phyloP scores from a whole-genome alignment of 92 coral and sea anemone genomes.

The Bergia sp. region DNA sequence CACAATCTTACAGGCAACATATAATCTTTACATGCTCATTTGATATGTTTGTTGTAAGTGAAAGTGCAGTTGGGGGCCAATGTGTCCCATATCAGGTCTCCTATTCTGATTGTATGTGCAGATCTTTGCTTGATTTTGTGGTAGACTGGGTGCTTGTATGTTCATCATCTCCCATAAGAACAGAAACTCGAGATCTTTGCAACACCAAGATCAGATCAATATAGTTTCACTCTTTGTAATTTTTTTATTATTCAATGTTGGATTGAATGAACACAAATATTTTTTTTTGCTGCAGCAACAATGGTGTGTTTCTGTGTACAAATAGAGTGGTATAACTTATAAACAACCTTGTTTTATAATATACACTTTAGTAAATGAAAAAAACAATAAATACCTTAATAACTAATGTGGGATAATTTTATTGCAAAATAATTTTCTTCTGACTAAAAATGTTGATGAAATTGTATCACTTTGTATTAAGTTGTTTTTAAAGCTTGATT shows the following conservation, averaged over 20 bases:
- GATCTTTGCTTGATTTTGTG: not conserved
- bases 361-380: not conserved
- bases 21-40: conserved; percentile 20
- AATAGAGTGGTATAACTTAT: too few species aligned
- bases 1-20: conserved; percentile 11
- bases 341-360: not conserved
- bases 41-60: conserved; percentile 29
- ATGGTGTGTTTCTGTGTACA: not conserved
- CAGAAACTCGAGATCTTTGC: not conserved
- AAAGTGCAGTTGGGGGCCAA: conserved; percentile 11
- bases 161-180: not conserved
- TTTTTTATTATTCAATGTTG: not conserved
- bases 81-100: conserved; percentile 18
- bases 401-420: not conserved
- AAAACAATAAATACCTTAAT: not conserved
- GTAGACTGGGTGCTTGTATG: not conserved
- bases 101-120: not conserved
- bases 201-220: not conserved
- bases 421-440: too few species aligned
- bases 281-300: not conserved
- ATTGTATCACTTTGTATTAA: not conserved
- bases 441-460: not conserved
- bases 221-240: not conserved
- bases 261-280: not conserved
- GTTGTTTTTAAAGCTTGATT: too few species aligned